A percentile compares a stretch with the other conserved stretches of the same genome.
Evolutionary conservation across 2,113 vertebrate genomes (phyloP).

Genomic region (Miniopterus natalensis): DNA sequence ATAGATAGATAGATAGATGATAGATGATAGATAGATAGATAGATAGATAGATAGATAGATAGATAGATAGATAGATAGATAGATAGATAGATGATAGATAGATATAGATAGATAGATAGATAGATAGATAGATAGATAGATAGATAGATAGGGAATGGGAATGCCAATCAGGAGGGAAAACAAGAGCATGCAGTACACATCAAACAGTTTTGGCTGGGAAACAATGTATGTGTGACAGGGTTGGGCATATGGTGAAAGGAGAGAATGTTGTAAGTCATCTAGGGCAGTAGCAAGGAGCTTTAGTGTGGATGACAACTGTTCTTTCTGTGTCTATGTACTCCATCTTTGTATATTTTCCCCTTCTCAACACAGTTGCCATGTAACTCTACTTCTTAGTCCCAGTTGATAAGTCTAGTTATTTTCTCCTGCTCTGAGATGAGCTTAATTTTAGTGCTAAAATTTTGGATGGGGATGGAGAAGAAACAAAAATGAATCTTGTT

Average conservation of each 20-base stretch:
- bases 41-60: too few species aligned
- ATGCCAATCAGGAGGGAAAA: background rate
- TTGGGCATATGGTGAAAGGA: background rate
- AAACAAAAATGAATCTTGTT: background rate
- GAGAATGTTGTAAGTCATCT: rapidly evolving
- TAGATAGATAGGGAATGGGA: background rate
- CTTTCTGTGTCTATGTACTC: background rate
- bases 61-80: too few species aligned
- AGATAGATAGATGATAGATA: too few species aligned
- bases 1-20: too few species aligned
- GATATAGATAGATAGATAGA: too few species aligned
- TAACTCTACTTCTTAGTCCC: background rate
- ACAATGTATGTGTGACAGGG: background rate
- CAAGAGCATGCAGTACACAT: background rate
- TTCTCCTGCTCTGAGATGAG: background rate
- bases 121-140: too few species aligned
- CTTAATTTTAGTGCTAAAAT: background rate
- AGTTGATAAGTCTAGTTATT: background rate
- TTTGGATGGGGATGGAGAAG: background rate
- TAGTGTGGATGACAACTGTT: background rate
- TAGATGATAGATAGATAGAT: too few species aligned
- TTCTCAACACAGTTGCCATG: background rate
- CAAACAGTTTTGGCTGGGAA: background rate
- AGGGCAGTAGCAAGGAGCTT: background rate
- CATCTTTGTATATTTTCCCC: background rate